A percentile compares a stretch with the other conserved stretches of the same genome.
These are phyloP conservation scores for Pogonus chalceus DNA, from an alignment of 1,140 invertebrate species.

Conservation along the genomic window DNA sequence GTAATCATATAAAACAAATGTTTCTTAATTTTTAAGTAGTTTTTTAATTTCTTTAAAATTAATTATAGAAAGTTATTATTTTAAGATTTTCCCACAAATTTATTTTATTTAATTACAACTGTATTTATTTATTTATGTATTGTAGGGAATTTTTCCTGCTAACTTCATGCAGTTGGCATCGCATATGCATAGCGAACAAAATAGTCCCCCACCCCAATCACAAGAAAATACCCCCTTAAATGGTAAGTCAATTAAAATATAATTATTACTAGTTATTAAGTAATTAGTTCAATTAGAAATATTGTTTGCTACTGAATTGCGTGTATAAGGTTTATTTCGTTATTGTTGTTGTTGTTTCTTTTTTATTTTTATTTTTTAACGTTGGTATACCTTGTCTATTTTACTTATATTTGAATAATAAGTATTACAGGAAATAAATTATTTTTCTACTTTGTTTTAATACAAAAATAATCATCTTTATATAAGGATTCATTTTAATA, in stretches of 20 bases:
- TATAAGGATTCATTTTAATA: no score
- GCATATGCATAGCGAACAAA: slow-evolving; percentile 17
- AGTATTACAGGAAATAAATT: no score
- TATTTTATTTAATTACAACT: slow-evolving; percentile 3
- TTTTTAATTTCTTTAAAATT: neutral
- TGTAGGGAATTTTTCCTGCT: slow-evolving; percentile 30
- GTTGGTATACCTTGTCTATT: neutral
- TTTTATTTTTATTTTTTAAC: neutral
- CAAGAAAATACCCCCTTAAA: slow-evolving; percentile 27
- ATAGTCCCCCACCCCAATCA: slow-evolving; percentile 26
- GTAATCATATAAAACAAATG: no score
- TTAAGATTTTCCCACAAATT: no score
- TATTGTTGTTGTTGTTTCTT: neutral
- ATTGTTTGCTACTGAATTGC: neutral
- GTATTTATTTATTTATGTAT: slow-evolving; percentile 11
- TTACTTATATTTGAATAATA: neutral
- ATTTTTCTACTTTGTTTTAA: no score
- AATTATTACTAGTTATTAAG: neutral
- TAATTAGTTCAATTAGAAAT: neutral
- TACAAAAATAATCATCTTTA: no score
- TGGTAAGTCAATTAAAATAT: slow-evolving; percentile 25
- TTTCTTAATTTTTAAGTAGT: neutral
- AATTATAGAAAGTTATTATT: neutral
- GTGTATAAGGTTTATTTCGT: neutral
- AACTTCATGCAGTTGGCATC: slow-evolving; percentile 27